These are phyloP conservation scores for Tachysurus vachellii DNA, from an alignment of 2,113 vertebrate genomes.

Conservation along the genomic window DNA sequence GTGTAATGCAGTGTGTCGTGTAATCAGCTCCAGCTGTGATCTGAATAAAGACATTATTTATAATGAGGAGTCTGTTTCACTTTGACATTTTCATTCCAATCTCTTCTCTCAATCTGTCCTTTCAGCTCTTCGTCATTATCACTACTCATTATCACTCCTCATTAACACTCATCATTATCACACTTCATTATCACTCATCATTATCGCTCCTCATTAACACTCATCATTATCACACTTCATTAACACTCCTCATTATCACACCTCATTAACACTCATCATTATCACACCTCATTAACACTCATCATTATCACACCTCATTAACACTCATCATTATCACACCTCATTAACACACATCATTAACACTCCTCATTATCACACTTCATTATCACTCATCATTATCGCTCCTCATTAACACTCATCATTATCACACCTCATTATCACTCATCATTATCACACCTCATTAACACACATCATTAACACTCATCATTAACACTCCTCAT, in stretches of 20 bases:
- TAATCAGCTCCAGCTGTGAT: constrained; percentile 75
- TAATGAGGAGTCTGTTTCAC: constrained; percentile 58
- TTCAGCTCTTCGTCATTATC: background rate
- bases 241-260: constrained; percentile 2
- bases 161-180: background rate
- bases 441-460: background rate
- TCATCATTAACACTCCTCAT: constrained; percentile 5
- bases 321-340: no score
- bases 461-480: no score
- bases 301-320: no score
- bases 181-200: no score
- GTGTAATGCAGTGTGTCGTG: background rate
- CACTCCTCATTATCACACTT: no score
- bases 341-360: no score
- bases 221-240: background rate
- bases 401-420: background rate
- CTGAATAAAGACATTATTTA: constrained; percentile 66
- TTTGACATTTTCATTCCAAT: constrained; percentile 6
- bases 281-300: no score
- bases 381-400: no score
- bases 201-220: no score
- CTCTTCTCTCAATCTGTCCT: background rate
- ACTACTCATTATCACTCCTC: background rate
- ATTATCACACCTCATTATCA: no score
- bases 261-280: background rate